Evolutionary conservation across 2,797 vertebrate genomes (phyloP).

Genomic region (Falco biarmicus): DNA sequence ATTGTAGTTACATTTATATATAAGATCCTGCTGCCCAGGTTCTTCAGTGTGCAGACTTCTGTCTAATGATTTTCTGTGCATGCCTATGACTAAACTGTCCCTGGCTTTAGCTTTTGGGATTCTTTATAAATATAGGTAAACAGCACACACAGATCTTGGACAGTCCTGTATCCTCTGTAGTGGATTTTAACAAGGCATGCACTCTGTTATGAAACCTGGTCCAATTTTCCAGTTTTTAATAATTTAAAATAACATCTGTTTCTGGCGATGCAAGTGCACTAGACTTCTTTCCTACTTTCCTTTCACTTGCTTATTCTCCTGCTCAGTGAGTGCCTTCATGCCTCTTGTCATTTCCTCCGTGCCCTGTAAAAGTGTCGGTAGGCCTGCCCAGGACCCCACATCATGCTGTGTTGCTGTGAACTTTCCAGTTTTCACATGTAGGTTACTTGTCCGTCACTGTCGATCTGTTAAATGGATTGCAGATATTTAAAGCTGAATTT

Average conservation of each 20-base stretch:
- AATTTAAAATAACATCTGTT: not conserved
- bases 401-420: not conserved
- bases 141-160: not conserved
- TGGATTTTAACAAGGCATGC: not conserved
- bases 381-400: not conserved
- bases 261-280: not conserved
- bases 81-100: not conserved
- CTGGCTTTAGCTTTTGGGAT: not conserved
- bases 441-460: not conserved
- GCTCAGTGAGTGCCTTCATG: rapidly evolving
- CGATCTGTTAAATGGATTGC: not conserved
- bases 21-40: not conserved
- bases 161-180: not conserved
- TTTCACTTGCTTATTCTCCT: not conserved
- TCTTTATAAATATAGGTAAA: not conserved
- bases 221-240: not conserved
- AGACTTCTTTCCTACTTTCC: not conserved
- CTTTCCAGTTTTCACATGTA: not conserved
- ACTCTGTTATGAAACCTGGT: not conserved
- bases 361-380: not conserved
- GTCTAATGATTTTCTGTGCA: not conserved
- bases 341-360: not conserved
- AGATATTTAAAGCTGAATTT: not conserved
- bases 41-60: not conserved
- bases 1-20: not conserved